A percentile compares a stretch with the other conserved stretches of the same genome.
These are phyloP conservation scores for Hirtodrosophila histrioides DNA, from an alignment of 2,888 invertebrate species.

Conservation along the genomic window DNA sequence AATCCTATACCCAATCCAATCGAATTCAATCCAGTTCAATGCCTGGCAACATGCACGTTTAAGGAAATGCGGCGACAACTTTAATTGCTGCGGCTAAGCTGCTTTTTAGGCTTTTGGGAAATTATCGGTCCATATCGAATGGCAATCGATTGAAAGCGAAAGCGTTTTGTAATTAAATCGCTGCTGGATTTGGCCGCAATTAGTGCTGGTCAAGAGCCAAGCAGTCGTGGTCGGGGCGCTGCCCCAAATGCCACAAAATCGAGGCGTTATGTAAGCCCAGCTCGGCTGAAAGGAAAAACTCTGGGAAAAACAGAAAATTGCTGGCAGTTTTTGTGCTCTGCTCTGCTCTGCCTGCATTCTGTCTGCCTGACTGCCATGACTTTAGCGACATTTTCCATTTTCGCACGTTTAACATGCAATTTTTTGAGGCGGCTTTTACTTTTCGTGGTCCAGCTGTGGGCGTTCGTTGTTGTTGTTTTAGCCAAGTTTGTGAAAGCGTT, in stretches of 20 bases:
- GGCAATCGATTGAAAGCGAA: conserved; percentile 55
- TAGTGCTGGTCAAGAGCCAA: conserved; percentile 36
- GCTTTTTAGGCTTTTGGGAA: conserved; percentile 40
- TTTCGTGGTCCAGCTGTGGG: conserved; percentile 34
- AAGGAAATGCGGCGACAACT: conserved; percentile 61
- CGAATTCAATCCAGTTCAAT: conserved; percentile 59
- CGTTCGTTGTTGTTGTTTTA: conserved; percentile 32
- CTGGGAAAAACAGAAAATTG: conserved; percentile 34
- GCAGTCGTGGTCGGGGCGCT: conserved; percentile 14
- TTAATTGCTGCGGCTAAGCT: conserved; percentile 48
- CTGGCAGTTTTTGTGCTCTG: conserved; percentile 6
- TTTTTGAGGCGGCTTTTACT: conserved; percentile 20
- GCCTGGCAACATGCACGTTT: conserved; percentile 45
- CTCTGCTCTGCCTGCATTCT: conserved; percentile 26
- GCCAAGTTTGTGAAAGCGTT: conserved; percentile 55
- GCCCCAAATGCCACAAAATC: conserved; percentile 19
- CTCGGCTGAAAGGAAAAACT: conserved; percentile 12
- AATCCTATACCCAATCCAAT: too few species aligned
- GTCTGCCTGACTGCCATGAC: conserved; percentile 21
- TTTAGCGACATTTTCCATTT: conserved; percentile 53
- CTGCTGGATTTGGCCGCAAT: conserved; percentile 66
- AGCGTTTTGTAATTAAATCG: conserved; percentile 61
- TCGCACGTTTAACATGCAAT: conserved; percentile 38
- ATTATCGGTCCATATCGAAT: conserved; percentile 67
- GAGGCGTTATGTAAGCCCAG: conserved; percentile 44